Base-by-base conservation (phyloP, 2,113 vertebrate genomes). In the Upupa epops region DNA sequence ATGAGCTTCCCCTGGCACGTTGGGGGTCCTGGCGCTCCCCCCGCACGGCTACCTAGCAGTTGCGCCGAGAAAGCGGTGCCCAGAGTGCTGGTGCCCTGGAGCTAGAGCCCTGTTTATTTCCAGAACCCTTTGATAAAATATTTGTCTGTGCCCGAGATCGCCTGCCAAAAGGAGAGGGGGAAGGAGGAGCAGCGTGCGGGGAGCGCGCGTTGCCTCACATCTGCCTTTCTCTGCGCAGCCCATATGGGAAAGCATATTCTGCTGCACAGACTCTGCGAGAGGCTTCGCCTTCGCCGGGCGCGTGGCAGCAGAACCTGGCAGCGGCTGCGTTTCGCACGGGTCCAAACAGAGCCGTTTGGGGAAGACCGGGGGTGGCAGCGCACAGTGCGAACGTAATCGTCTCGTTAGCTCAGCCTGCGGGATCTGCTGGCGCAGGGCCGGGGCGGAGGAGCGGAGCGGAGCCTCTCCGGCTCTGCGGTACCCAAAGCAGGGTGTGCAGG, bases 191-290 rank as follows among this genome's bases (percentile, higher is more conserved):
- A 94, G 95, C 89, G 86, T 93, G 82, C 52, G 87, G 93, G 93
- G 89, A 94, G 90, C 96, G 95, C 94, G 90, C 87, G 94, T 91
- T 90, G 69, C 96, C 91, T 95, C 96, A 96, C 96, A 97, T 96
- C 96, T 96, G 97, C 96, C 86, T 95, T 88, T 72, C 95, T 92
- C 92, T 78, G 96, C 94, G 93, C 95, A 92, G 94, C 93, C 97
- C 97, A 97, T 96, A 93, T 97, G 97, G 97, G 95, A 92, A 96
- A 97, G 94, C 96, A 97, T 96, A 97, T 96, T 96, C 96, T 86
- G 96, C 97, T 89, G 94, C 93, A 69, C 86, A 96, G 97, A 97
- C 95, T 95, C 94, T 94, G 92, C 93, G 74, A 86, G 80, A 93
- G 95, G 96, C n/a, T n/a, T n/a, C n/a, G n/a, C n/a, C 89, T 94